These are phyloP conservation scores for Eretmocerus hayati DNA, from an alignment of 2,888 invertebrate genomes.

Conservation along the genomic window DNA sequence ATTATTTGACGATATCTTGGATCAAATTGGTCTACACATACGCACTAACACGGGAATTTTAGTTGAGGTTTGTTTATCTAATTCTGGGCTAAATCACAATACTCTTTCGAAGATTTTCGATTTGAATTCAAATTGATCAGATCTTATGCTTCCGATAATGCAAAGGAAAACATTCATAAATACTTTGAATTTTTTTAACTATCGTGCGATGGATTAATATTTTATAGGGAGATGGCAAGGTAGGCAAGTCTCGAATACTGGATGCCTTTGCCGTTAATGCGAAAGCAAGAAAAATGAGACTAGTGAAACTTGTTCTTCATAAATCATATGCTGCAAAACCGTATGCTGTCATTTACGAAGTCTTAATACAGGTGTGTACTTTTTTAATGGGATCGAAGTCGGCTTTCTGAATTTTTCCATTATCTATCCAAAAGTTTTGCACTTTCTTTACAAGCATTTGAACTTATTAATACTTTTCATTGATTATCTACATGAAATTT, in stretches of 20 bases:
- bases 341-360: conserved; percentile 26
- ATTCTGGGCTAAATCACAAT: too few relatives aligned
- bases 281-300: conserved; percentile 25
- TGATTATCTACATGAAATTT: not conserved
- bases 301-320: conserved; percentile 24
- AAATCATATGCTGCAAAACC: conserved; percentile 22
- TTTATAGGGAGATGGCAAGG: conserved; percentile 47
- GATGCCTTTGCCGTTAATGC: conserved; percentile 46
- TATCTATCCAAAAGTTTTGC: too few relatives aligned
- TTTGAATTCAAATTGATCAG: too few relatives aligned
- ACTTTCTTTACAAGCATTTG: too few relatives aligned
- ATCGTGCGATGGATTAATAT: too few relatives aligned
- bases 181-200: too few relatives aligned
- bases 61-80: conserved; percentile 39
- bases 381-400: too few relatives aligned
- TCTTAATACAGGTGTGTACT: conserved; percentile 29
- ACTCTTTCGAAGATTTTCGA: too few relatives aligned
- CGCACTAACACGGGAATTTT: conserved; percentile 52
- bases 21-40: conserved; percentile 30
- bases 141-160: too few relatives aligned
- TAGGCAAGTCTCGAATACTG: conserved; percentile 56
- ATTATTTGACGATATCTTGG: conserved; percentile 38
- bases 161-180: too few relatives aligned
- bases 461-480: too few relatives aligned
- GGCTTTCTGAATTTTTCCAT: too few relatives aligned